Percentiles rank a stretch among this genome's conserved stretches.
Conservation (phyloP, 1,140 invertebrate genomes). For the Augochlora pura region DNA sequence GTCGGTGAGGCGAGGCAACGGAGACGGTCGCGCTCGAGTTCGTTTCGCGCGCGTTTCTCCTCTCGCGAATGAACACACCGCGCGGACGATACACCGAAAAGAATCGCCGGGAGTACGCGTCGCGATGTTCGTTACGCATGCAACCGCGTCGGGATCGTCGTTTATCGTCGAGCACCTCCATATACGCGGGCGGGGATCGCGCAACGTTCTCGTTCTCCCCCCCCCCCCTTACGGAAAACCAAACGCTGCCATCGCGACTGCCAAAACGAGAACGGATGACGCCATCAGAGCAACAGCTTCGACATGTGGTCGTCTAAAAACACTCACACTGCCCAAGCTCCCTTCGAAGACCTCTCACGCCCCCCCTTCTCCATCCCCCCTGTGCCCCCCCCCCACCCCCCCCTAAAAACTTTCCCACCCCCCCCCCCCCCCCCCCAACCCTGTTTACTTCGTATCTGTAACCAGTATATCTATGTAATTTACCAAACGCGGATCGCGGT, state of each 20-base stretch:
- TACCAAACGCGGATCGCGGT: conserved; percentile 53
- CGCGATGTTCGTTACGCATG: too few species aligned
- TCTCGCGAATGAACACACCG: not conserved
- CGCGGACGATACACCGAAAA: too few species aligned
- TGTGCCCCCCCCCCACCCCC: not conserved
- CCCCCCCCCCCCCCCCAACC: not conserved
- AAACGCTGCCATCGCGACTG: conserved; percentile 13
- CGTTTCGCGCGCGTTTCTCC: conserved; percentile 21
- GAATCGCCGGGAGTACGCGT: too few species aligned
- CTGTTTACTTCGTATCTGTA: conserved; percentile 47
- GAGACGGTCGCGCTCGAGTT: conserved; percentile 21
- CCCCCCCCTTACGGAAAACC: not conserved
- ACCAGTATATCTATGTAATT: conserved; percentile 33
- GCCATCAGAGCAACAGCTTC: conserved; percentile 16
- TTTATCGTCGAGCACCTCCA: conserved; percentile 2
- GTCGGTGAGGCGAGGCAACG: conserved; percentile 10
- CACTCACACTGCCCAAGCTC: conserved; percentile 30
- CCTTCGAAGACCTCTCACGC: not conserved
- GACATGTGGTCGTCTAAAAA: conserved; percentile 49
- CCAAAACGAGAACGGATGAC: not conserved
- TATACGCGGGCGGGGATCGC: not conserved
- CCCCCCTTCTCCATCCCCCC: not conserved
- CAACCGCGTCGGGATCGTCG: too few species aligned
- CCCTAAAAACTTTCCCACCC: too few species aligned
- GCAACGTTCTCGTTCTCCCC: too few species aligned